Percentiles rank a stretch among this genome's conserved stretches.
phyloP scores from a whole-genome alignment of 1,140 invertebrate species.

The Ceratitis capitata region DNA sequence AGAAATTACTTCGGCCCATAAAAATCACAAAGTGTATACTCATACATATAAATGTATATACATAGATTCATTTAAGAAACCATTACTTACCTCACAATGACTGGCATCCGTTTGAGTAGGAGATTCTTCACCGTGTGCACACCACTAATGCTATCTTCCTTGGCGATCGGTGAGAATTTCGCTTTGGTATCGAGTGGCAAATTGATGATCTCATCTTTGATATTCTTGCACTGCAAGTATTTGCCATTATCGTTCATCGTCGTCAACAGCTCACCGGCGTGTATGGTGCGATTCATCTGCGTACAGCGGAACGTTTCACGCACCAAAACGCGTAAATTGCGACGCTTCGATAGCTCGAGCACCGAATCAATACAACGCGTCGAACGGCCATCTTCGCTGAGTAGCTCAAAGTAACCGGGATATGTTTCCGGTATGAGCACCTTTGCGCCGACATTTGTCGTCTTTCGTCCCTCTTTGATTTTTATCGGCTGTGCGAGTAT shows the following conservation, averaged over 20 bases:
- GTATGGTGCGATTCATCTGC: conserved; percentile 77
- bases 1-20: too few species aligned
- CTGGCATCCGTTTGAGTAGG: conserved; percentile 85
- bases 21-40: too few species aligned
- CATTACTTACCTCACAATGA: conserved; percentile 75
- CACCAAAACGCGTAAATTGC: conserved; percentile 74
- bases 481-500: conserved; percentile 91
- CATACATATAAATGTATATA: too few species aligned
- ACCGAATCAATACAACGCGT: conserved; percentile 90
- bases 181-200: conserved; percentile 86
- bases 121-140: conserved; percentile 89
- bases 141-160: conserved; percentile 91
- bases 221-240: conserved; percentile 87
- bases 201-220: conserved; percentile 83
- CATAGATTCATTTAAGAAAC: too few species aligned
- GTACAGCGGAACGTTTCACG: conserved; percentile 74
- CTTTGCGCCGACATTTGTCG: conserved; percentile 80
- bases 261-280: conserved; percentile 76
- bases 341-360: conserved; percentile 78
- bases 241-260: conserved; percentile 78
- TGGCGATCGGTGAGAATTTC: conserved; percentile 88
- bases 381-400: conserved; percentile 91
- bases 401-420: conserved; percentile 90
- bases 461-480: conserved; percentile 82
- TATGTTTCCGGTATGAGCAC: conserved; percentile 90